Percentiles rank a stretch among this genome's conserved stretches.
Conservation (phyloP, 2,113 vertebrate species). For the Nibea coibor region DNA sequence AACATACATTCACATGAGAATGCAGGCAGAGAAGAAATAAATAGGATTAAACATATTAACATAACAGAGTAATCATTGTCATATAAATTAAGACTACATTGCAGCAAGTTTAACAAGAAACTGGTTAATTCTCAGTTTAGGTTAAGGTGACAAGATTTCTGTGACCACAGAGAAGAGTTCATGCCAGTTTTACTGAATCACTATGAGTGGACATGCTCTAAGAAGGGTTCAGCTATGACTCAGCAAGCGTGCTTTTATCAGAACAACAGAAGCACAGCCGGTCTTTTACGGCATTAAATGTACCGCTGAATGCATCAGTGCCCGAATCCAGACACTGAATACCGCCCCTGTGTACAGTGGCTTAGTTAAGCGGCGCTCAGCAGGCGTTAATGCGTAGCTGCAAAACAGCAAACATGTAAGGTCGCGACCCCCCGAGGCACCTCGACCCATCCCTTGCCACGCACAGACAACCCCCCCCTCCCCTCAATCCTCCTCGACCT, state of each 20-base stretch:
- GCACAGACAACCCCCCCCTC: slow-evolving; percentile 32
- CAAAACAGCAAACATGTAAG: slow-evolving; percentile 55
- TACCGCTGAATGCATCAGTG: slow-evolving; percentile 43
- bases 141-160: slow-evolving; percentile 74
- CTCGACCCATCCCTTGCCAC: slow-evolving; percentile 3
- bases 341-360: background rate
- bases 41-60: slow-evolving; percentile 92
- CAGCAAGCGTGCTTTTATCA: slow-evolving; percentile 48
- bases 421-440: slow-evolving; percentile 58
- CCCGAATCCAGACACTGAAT: slow-evolving; percentile 19
- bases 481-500: slow-evolving; percentile 49
- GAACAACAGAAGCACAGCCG: slow-evolving; percentile 57
- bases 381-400: slow-evolving; percentile 27
- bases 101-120: slow-evolving; percentile 71
- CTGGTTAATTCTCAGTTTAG: slow-evolving; percentile 57
- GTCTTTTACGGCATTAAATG: slow-evolving; percentile 57
- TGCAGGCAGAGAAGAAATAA: slow-evolving; percentile 92
- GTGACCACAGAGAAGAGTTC: slow-evolving; percentile 59
- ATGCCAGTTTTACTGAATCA: slow-evolving; percentile 71
- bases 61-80: slow-evolving; percentile 67
- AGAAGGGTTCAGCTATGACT: slow-evolving; percentile 56
- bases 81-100: slow-evolving; percentile 83
- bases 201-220: slow-evolving; percentile 67
- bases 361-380: slow-evolving; percentile 1
- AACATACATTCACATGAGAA: slow-evolving; percentile 78